phyloP scores from a whole-genome alignment of 2,888 invertebrate species.

The Oithona nana region DNA sequence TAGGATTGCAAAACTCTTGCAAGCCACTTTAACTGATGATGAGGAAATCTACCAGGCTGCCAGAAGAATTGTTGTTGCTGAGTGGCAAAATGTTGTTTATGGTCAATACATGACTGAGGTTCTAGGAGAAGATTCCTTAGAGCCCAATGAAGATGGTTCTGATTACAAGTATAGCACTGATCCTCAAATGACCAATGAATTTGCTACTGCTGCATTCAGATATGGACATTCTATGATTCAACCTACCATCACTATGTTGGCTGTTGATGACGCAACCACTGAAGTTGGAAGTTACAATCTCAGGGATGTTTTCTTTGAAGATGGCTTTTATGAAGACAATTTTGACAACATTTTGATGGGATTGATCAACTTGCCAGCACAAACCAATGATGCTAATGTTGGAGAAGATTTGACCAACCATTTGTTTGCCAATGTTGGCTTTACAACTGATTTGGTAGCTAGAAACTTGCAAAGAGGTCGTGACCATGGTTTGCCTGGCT shows the following conservation, averaged over 20 bases:
- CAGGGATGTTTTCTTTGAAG: neutral
- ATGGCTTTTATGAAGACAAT: neutral
- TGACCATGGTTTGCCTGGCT: neutral
- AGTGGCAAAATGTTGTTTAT: slow-evolving; percentile 69
- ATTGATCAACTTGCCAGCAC: neutral
- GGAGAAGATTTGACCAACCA: neutral
- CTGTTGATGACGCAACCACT: neutral
- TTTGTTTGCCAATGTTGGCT: neutral
- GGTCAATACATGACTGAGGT: slow-evolving; percentile 58
- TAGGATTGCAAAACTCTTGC: slow-evolving; percentile 53
- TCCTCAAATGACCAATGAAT: neutral
- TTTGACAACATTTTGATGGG: neutral
- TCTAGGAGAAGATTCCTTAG: slow-evolving; percentile 33
- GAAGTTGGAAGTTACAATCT: too few relatives aligned
- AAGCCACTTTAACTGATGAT: slow-evolving; percentile 23
- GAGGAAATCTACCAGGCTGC: slow-evolving; percentile 27
- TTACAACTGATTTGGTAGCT: neutral
- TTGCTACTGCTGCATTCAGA: neutral
- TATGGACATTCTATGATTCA: neutral
- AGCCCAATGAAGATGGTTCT: neutral
- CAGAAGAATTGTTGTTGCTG: slow-evolving; percentile 53
- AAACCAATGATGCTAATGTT: neutral
- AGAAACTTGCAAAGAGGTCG: neutral
- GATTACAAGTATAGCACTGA: neutral
- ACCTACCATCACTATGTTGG: neutral